phyloP scores from a whole-genome alignment of 1,140 invertebrate genomes.

The Acromyrmex echinatior region DNA sequence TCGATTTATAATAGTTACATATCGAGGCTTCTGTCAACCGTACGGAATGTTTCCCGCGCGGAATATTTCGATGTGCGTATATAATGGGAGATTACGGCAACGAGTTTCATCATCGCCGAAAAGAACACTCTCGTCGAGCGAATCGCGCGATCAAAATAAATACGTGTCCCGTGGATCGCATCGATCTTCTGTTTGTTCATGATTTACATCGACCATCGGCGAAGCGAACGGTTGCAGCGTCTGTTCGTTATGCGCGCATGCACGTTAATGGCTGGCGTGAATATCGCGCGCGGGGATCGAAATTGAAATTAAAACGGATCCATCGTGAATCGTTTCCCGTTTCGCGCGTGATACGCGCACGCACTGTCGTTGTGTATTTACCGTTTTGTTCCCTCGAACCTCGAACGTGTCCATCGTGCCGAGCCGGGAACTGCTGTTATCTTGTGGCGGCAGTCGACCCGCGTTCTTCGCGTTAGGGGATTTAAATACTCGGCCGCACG shows the following conservation, averaged over 20 bases:
- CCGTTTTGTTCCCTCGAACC: conserved; percentile 35
- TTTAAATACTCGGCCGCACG: background rate
- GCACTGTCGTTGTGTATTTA: conserved; percentile 46
- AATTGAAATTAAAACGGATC: conserved; percentile 75
- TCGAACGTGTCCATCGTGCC: conserved; percentile 42
- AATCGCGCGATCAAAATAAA: conserved; percentile 48
- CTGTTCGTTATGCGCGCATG: conserved; percentile 57
- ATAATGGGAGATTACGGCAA: conserved; percentile 47
- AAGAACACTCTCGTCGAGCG: conserved; percentile 10
- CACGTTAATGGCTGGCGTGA: conserved; percentile 47
- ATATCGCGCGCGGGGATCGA: conserved; percentile 52
- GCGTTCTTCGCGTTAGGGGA: conserved; percentile 24
- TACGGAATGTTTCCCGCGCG: background rate
- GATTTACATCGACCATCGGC: conserved; percentile 67
- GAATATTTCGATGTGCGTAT: conserved; percentile 28
- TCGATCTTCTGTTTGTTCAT: conserved; percentile 66
- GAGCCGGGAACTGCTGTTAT: conserved; percentile 30
- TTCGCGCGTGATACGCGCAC: conserved; percentile 51
- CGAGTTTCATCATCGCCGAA: conserved; percentile 32
- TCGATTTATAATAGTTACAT: conserved; percentile 28
- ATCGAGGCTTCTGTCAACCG: conserved; percentile 33
- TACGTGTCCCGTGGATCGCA: conserved; percentile 29
- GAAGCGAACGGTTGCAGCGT: background rate
- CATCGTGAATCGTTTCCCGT: conserved; percentile 70
- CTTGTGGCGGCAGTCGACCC: conserved; percentile 41